Evolutionary conservation across 2,888 invertebrate genomes (phyloP).

Genomic region (Drosophila acutilabella): DNA sequence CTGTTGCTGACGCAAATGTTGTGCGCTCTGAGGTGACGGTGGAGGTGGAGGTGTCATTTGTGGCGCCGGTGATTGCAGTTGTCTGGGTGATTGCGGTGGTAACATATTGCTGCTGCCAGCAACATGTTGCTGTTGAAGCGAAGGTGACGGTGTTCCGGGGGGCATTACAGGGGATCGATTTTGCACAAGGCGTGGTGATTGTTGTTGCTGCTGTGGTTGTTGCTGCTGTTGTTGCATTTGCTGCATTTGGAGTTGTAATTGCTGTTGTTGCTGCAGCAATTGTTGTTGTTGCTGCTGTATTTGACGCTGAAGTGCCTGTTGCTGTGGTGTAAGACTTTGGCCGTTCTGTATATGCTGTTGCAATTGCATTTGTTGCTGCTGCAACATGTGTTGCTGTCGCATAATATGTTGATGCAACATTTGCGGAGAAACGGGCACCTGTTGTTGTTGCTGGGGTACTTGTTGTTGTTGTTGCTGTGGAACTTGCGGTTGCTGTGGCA

Average conservation of each 20-base stretch:
- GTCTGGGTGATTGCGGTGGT: conserved; percentile 83
- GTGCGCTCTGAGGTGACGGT: conserved; percentile 81
- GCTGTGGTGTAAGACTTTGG: conserved; percentile 79
- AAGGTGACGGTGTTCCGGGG: conserved; percentile 81
- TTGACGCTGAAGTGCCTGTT: conserved; percentile 77
- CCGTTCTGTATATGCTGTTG: conserved; percentile 76
- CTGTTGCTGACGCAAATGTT: conserved; percentile 81
- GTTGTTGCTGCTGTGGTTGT: conserved; percentile 83
- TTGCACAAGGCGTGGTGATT: conserved; percentile 83
- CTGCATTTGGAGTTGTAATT: conserved; percentile 85
- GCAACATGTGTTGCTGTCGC: conserved; percentile 71
- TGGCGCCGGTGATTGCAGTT: conserved; percentile 84
- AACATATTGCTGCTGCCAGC: conserved; percentile 75
- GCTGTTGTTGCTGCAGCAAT: conserved; percentile 87
- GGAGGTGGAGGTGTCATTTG: conserved; percentile 85
- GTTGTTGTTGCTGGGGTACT: conserved; percentile 44
- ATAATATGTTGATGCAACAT: conserved; percentile 72
- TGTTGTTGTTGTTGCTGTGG: conserved; percentile 70
- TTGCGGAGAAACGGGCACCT: conserved; percentile 80
- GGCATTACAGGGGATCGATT: conserved; percentile 82
- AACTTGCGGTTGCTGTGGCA: conserved; percentile 61
- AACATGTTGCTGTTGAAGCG: conserved; percentile 71
- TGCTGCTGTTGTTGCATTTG: conserved; percentile 81
- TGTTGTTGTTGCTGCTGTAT: conserved; percentile 86
- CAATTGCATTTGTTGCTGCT: conserved; percentile 74